These are phyloP conservation scores for Psophia crepitans DNA, from an alignment of 2,113 vertebrate genomes.

Conservation along the genomic window DNA sequence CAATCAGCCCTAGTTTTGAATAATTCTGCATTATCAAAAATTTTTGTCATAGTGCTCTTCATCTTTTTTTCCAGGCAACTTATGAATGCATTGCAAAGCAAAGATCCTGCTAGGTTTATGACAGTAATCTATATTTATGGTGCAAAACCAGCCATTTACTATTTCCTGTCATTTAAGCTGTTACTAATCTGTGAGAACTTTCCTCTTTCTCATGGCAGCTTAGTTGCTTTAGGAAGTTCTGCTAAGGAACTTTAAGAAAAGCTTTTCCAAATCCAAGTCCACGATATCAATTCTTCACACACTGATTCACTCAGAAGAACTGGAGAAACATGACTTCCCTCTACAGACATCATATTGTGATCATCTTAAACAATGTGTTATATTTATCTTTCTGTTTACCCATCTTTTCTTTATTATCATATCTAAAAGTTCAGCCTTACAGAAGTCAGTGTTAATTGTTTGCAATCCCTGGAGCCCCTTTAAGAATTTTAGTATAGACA, in stretches of 20 bases:
- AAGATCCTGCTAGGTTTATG: not conserved
- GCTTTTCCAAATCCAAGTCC: not conserved
- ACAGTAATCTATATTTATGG: not conserved
- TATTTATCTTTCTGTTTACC: not conserved
- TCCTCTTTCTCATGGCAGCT: not conserved
- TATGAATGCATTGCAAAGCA: not conserved
- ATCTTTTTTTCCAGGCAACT: not conserved
- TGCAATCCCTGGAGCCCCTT: not conserved
- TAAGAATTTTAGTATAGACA: not conserved
- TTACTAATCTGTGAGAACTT: not conserved
- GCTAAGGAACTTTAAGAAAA: not conserved
- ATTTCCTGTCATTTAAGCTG: not conserved
- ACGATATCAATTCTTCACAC: not conserved
- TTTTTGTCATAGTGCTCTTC: not conserved
- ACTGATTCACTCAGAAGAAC: not conserved
- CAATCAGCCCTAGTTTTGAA: not conserved
- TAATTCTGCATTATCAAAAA: not conserved
- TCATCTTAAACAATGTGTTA: not conserved
- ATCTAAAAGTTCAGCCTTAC: not conserved
- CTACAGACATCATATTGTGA: not conserved
- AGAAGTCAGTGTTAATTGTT: not conserved
- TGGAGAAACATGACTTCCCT: not conserved
- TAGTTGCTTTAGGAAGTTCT: not conserved
- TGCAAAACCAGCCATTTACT: not conserved
- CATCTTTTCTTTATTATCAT: not conserved